Percentiles rank a stretch among this genome's conserved stretches.
Conservation (phyloP, 1,140 invertebrate species). For the Archegozetes longisetosus region DNA sequence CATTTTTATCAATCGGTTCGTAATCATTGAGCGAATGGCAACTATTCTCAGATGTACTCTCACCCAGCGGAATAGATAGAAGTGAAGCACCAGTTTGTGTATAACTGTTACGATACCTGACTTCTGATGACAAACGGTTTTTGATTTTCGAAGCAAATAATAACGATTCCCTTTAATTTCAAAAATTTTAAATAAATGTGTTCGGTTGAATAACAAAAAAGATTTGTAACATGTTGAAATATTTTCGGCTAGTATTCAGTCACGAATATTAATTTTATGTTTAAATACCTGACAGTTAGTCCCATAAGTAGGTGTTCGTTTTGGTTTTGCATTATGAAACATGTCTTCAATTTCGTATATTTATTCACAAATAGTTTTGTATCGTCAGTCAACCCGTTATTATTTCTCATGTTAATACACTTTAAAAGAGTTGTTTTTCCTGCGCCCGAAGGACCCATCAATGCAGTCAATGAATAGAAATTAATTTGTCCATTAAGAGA, state of each 20-base stretch:
- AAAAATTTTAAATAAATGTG: too few species aligned
- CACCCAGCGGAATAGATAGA: background rate
- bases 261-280: background rate
- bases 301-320: slow-evolving; percentile 76
- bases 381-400: background rate
- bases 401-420: slow-evolving; percentile 6
- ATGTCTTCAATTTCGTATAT: background rate
- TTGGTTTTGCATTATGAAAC: slow-evolving; percentile 28
- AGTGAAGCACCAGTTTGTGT: background rate
- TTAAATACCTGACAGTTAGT: slow-evolving; percentile 47
- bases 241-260: background rate
- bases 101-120: background rate
- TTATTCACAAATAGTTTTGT: background rate
- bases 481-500: background rate
- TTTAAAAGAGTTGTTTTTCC: slow-evolving; percentile 35
- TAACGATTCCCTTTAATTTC: background rate
- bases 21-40: background rate
- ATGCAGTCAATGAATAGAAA: slow-evolving; percentile 22
- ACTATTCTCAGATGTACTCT: background rate
- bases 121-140: background rate
- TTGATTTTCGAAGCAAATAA: background rate
- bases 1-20: background rate
- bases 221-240: too few species aligned
- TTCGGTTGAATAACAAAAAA: too few species aligned
- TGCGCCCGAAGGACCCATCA: slow-evolving; percentile 44